Evolutionary conservation across 2,797 vertebrate species (phyloP).

Genomic region (Ptychobarbus kaznakovi): DNA sequence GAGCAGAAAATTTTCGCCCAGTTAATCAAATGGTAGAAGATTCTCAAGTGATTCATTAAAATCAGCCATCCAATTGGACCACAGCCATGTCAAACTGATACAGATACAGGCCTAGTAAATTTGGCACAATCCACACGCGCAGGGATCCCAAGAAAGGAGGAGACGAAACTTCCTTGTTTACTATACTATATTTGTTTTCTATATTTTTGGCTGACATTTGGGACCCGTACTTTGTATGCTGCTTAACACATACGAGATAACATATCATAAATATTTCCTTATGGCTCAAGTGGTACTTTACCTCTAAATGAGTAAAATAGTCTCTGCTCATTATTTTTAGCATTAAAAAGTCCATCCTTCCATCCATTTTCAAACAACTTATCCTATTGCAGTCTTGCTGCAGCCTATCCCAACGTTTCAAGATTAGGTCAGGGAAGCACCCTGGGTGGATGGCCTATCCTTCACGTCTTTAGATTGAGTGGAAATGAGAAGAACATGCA

Average conservation of each 20-base stretch:
- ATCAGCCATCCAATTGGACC: conserved; percentile 30
- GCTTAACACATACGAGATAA: not conserved
- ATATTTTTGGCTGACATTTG: not conserved
- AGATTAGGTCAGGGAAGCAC: not conserved
- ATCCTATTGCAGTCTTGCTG: not conserved
- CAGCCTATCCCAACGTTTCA: not conserved
- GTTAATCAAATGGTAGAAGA: conserved; percentile 58
- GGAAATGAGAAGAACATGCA: not conserved
- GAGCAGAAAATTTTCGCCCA: conserved; percentile 53
- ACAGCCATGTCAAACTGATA: conserved; percentile 37
- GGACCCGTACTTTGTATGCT: too few relatives aligned
- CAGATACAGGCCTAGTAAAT: conserved; percentile 21
- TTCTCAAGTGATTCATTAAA: conserved; percentile 54
- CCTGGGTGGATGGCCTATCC: not conserved
- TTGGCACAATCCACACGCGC: not conserved
- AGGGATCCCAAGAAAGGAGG: not conserved
- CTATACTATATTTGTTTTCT: too few relatives aligned
- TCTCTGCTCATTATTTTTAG: not conserved
- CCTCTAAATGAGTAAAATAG: not conserved
- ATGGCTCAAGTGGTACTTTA: not conserved
- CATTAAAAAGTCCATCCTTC: not conserved
- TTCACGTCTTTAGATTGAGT: not conserved
- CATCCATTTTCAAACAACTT: not conserved
- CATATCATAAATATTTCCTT: not conserved
- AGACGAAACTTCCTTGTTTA: not conserved